Evolutionary conservation across 2,888 invertebrate species (phyloP), one percentile per base, ranked within the genome.

Genomic region (Ernsta delagoae): DNA sequence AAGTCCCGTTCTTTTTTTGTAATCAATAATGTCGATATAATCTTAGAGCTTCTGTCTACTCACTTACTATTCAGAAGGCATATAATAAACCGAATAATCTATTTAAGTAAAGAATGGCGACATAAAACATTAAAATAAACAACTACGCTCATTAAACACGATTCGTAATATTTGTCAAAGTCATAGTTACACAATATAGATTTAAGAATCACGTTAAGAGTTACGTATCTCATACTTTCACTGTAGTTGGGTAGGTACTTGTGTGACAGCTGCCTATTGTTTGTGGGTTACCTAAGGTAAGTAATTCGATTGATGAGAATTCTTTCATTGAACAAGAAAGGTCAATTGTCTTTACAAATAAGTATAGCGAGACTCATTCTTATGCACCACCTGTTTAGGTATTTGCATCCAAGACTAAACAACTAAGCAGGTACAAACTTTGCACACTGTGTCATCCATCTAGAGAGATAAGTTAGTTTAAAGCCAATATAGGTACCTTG

Each of bases 141-240:
- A 50, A 57, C 48, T 50, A 39, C 39, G 57, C 57, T 62, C 67
- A 62, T 68, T 68, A 68, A 57, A 62, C 57, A 62, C 48, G 39
- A 48, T 68, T 57, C 57, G 54, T 68, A 62, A 62, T 68, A 68
- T 68, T 68, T 57, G 54, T 68, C 68, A 68, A 68, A 45, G 68
- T 68, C 68, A 68, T 54, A 39, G 53, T 83, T 83, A 77, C 78
- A 79, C 75, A 83, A 83, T 77, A 72, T 79, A 78, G 74, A 75
- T 77, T 79, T 75, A 75, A 75, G 74, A 77, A 77, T 75, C 74
- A 73, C 74, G 75, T 74, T 75, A 76, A 66, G 73, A 71, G 77
- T 83, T 82, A 80, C 78, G 78, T 79, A 80, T 79, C 75, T 76
- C 70, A 75, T 73, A 76, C 68, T 68, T 68, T 68, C 68, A 62